Conservation (phyloP, 2,888 invertebrate species). For the Oegoconia quadripuncta region DNA sequence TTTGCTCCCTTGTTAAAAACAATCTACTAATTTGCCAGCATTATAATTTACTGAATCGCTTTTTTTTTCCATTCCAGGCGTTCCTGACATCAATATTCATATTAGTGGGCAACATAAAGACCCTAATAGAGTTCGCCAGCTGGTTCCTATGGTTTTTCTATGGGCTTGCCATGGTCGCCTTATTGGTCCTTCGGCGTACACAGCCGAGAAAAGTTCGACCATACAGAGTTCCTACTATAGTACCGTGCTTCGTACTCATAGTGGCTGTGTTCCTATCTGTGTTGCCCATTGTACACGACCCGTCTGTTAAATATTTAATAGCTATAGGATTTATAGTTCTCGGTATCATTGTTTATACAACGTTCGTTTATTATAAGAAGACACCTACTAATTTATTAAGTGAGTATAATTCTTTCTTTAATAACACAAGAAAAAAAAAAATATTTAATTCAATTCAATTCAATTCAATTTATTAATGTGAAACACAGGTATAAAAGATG, state of each 20-base stretch:
- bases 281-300: conserved; percentile 86
- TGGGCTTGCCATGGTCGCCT: conserved; percentile 88
- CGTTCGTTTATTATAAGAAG: conserved; percentile 85
- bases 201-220: conserved; percentile 84
- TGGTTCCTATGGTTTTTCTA: conserved; percentile 94
- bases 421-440: too few species aligned
- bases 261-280: conserved; percentile 86
- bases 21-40: too few species aligned
- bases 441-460: too few species aligned
- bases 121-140: conserved; percentile 90
- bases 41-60: not conserved
- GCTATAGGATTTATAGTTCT: conserved; percentile 84
- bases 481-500: too few species aligned
- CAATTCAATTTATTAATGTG: too few species aligned
- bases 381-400: conserved; percentile 81
- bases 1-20: too few species aligned
- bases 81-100: conserved; percentile 85
- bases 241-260: conserved; percentile 85
- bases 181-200: conserved; percentile 85
- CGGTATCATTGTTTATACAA: conserved; percentile 85
- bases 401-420: conserved; percentile 76
- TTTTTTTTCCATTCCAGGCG: conserved; percentile 68
- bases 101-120: conserved; percentile 84
- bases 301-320: conserved; percentile 87
- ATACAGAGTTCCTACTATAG: conserved; percentile 84